Base-by-base conservation (phyloP, 2,113 vertebrate genomes). In the Siniperca chuatsi region DNA sequence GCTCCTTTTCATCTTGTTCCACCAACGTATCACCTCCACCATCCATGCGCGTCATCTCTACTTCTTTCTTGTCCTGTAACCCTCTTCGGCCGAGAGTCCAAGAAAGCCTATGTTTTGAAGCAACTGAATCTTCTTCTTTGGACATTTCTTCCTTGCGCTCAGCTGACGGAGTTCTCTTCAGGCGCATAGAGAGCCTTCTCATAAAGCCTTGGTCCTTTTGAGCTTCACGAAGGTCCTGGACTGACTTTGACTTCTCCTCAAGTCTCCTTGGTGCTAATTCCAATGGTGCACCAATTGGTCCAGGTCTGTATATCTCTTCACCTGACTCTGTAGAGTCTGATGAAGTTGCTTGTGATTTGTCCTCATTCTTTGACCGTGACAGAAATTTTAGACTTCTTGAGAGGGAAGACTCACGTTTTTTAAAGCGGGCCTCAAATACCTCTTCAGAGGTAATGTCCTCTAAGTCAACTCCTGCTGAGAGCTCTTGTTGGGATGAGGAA, bases 341-440 rank as follows among this genome's bases (percentile, higher is more conserved):
- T 25, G 71, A 60, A 16, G 10, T 79, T 35, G 76, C 54, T 66
- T 83, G 91, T 9, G 95, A 82, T 83, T 97, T 97, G 65, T 98
- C 98, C 76, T 98, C 98, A 0, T 96, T 97, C 77, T 97, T 97
- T 42, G 97, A 96, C 74, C 97, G 94, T 23, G 97, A 97, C 55
- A 99, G 95, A 25, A 97, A 96, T 82, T 97, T 97, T 15, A 99
- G 92, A 11, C 98, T 96, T 48, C 97, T 96, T 4, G 96, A 95
- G 44, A 99, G 95, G 0, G 98, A 97, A 0, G 97, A 98, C 81
- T 98, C 97, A 0, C 97, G 96, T 77, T 97, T 97, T 89, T 99
- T 99, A 90, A 99, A 99, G 79, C 97, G 97, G 11, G 98, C 96
- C 83, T 99, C 97, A 11, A 99, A 99, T 54, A 99, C 95, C n/a